Evolutionary conservation across 2,113 vertebrate species (phyloP), one percentile per base, ranked within the genome.

Genomic region (Ctenodactylus gundi): DNA sequence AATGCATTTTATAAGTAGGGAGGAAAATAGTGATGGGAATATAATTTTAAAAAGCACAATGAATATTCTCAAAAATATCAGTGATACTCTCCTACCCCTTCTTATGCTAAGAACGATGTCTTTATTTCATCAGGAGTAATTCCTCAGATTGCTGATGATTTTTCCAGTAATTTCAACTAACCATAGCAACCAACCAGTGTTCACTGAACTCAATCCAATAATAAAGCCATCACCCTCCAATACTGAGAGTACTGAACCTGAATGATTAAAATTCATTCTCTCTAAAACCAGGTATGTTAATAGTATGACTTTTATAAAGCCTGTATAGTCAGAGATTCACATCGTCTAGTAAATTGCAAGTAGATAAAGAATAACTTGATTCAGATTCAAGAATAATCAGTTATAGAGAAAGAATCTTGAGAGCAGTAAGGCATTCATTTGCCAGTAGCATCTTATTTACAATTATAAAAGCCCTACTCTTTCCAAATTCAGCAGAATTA

Each of bases 1-100:
- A 27, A 78, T n/a, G 73, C 5, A 85, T 85, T 93, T 93, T 62
- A 97, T 73, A 92, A 67, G 80, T 60, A 55, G n/a, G 90, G 90
- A 95, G 91, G 88, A 70, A 94, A 75, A 53, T 68, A 92, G 44
- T 89, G 62, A 89, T 82, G 29, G 18, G 7, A 76, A 55, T 62
- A 55, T 77, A 81, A 67, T 31, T 58, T 65, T 46, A n/a, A 46
- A 34, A 77, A 49, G 55, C 25, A 31, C 44, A 80, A 65, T 13
- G 29, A 76, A 55, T 68, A 4, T 67, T 70, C 9, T 67, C 51
- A 78, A 80, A 85, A 27, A 85, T 65, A 60, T 34, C 81, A 73
- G 55, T 78, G 2, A 34, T 58, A 11, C 25, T 49, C 39, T 64
- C 60, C 2, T 36, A 14, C 10, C 36, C 1, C 8, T 23, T 55